Evolutionary conservation across 2,797 vertebrate species (phyloP).

Genomic region (Cyclopterus lumpus): DNA sequence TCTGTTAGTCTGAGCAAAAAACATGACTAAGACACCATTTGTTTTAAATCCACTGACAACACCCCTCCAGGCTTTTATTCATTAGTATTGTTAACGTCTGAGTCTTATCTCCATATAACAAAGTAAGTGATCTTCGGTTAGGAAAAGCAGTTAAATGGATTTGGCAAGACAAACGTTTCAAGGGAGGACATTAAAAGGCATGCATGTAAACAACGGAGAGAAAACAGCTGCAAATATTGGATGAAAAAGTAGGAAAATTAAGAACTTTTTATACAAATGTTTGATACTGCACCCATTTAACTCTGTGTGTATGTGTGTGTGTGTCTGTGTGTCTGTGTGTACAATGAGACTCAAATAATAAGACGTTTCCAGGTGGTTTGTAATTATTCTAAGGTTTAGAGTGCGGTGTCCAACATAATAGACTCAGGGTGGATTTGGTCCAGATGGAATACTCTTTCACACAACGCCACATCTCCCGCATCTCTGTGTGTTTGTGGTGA

Average conservation of each 20-base stretch:
- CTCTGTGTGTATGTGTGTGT: slow-evolving; percentile 6
- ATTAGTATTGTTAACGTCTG: slow-evolving; percentile 36
- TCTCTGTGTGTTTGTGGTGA: slow-evolving; percentile 34
- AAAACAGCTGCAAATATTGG: slow-evolving; percentile 22
- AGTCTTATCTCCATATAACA: slow-evolving; percentile 31
- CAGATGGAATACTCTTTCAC: slow-evolving; percentile 50
- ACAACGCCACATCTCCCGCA: slow-evolving; percentile 12
- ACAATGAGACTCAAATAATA: not conserved
- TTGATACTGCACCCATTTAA: slow-evolving; percentile 50
- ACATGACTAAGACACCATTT: slow-evolving; percentile 24
- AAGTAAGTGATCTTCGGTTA: slow-evolving; percentile 21
- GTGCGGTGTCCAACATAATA: slow-evolving; percentile 25
- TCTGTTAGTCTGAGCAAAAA: slow-evolving; percentile 25
- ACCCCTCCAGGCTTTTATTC: slow-evolving; percentile 4
- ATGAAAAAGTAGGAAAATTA: slow-evolving; percentile 30
- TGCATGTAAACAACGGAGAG: slow-evolving; percentile 25
- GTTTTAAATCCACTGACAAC: slow-evolving; percentile 32
- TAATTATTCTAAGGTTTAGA: slow-evolving; percentile 46
- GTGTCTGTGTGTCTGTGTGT: slow-evolving; percentile 7
- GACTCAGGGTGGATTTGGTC: slow-evolving; percentile 43
- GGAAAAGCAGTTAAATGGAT: slow-evolving; percentile 30
- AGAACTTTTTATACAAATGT: slow-evolving; percentile 14
- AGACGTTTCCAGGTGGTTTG: slow-evolving; percentile 55
- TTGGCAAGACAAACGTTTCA: slow-evolving; percentile 29
- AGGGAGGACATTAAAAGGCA: slow-evolving; percentile 31